Evolutionary conservation across 2,888 invertebrate genomes (phyloP).

Genomic region (Mythimna impura): DNA sequence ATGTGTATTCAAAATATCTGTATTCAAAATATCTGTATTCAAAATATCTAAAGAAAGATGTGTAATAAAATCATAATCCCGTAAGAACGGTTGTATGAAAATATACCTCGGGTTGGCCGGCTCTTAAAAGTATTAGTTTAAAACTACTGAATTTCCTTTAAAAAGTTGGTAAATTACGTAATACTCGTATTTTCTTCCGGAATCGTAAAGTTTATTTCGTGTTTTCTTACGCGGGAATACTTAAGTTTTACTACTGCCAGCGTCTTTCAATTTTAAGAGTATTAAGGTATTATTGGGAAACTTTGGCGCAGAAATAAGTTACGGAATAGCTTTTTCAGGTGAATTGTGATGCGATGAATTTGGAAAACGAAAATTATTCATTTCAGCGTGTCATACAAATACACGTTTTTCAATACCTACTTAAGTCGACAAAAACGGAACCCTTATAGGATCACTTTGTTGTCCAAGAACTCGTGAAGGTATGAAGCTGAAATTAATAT

Average conservation of each 20-base stretch:
- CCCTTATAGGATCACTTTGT: not conserved
- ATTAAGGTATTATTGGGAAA: constrained; percentile 35
- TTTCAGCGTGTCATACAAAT: too few relatives aligned
- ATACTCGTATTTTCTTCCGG: constrained; percentile 36
- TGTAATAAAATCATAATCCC: too few relatives aligned
- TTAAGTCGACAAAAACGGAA: not conserved
- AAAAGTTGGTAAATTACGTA: constrained; percentile 33
- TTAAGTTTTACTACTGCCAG: constrained; percentile 39
- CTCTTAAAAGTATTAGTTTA: constrained; percentile 23
- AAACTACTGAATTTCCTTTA: constrained; percentile 35
- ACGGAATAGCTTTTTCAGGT: constrained; percentile 10
- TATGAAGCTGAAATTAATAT: too few relatives aligned
- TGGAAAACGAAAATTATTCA: not conserved
- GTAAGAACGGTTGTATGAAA: too few relatives aligned
- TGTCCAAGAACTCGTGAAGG: too few relatives aligned
- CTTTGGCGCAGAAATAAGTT: constrained; percentile 27
- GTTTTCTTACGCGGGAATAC: constrained; percentile 39
- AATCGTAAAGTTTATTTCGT: constrained; percentile 51
- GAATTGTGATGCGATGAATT: constrained; percentile 6
- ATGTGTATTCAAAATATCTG: too few relatives aligned
- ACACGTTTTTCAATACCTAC: too few relatives aligned
- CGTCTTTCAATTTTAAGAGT: constrained; percentile 29
- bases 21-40: too few relatives aligned
- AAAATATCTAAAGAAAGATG: too few relatives aligned
- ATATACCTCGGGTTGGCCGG: too few relatives aligned